Base-by-base conservation (phyloP, 2,888 invertebrate species). In the Phyllotreta striolata region DNA sequence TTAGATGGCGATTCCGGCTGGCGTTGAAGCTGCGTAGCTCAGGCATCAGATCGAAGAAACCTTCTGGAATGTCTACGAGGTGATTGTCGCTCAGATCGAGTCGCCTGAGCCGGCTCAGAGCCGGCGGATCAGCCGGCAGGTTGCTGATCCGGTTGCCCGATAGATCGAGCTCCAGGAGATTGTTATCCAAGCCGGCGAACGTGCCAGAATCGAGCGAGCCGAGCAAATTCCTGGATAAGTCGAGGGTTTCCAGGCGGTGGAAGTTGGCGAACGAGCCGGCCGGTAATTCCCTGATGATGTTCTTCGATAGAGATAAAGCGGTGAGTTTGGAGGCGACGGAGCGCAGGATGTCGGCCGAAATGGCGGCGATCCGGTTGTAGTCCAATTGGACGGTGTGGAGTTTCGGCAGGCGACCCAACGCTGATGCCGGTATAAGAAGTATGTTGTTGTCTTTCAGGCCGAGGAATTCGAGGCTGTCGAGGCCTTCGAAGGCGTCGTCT, bases 381-480 rank as follows among this genome's bases (percentile, higher is more conserved):
- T 94, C 93, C 66, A 95, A 81, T 76, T 91, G 90, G 0, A 95
- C 85, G 8, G 89, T 87, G 2, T 87, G 85, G 1, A 95, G 82
- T 54, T 87, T 88, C 0, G 92, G 91, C 9, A 95, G 80, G n/a
- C 91, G 87, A 6, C 91, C 91, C 4, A 95, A 82, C 0, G 95
- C 93, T 44, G 91, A 89, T 0, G 92, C 91, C 0, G 95, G 96
- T 43, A 95, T 89, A 0, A 93, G 83, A 0, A 95, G 84, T 59
- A 96, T 92, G 70, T 95, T 94, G 81, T 96, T 95, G 79, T 96
- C 95, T 73, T 90, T 89, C 7, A 96, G 84, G 35, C 91, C 88
- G 0, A 96, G 83, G 40, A 89, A 89, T 79, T 91, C 88, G 10
- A 96, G 82, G 71, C 86, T 90, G 38, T 88, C 86, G 67, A 95